These are phyloP conservation scores for Dasypogon diadema DNA, from an alignment of 2,888 invertebrate genomes.

Conservation along the genomic window DNA sequence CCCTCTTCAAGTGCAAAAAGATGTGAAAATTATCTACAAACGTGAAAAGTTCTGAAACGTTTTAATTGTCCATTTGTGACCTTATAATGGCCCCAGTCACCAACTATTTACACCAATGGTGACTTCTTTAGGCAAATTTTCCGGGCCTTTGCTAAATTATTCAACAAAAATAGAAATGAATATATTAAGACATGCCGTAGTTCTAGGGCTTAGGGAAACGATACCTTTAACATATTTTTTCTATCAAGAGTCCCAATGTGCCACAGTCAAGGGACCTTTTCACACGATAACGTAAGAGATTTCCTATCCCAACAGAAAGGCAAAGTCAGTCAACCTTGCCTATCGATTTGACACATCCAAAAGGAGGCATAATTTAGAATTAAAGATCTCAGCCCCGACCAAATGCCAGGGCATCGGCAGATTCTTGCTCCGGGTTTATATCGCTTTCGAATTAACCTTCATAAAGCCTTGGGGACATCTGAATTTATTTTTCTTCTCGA, in stretches of 20 bases:
- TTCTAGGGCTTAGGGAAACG: constrained; percentile 10
- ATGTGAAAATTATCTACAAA: too few species aligned
- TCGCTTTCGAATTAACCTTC: constrained; percentile 53
- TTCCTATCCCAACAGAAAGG: constrained; percentile 5
- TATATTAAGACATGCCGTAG: not conserved
- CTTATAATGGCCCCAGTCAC: too few species aligned
- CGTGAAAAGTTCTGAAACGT: too few species aligned
- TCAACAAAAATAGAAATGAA: not conserved
- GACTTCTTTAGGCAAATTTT: too few species aligned
- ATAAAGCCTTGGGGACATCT: constrained; percentile 52
- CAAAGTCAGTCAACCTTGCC: constrained; percentile 30
- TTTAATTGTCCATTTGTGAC: too few species aligned
- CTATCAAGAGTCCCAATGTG: constrained; percentile 30
- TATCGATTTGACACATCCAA: constrained; percentile 47
- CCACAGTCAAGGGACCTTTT: not conserved
- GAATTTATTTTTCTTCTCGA: constrained; percentile 33
- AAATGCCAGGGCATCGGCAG: constrained; percentile 24
- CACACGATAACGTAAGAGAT: constrained; percentile 7
- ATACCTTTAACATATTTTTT: constrained; percentile 42
- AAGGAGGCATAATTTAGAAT: constrained; percentile 50
- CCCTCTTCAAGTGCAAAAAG: too few species aligned
- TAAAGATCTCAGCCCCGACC: constrained; percentile 36
- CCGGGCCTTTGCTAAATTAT: not conserved
- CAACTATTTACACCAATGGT: too few species aligned
- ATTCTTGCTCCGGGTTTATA: constrained; percentile 27